These are phyloP conservation scores for Lophius piscatorius DNA, from an alignment of 2,113 vertebrate species.

Conservation along the genomic window DNA sequence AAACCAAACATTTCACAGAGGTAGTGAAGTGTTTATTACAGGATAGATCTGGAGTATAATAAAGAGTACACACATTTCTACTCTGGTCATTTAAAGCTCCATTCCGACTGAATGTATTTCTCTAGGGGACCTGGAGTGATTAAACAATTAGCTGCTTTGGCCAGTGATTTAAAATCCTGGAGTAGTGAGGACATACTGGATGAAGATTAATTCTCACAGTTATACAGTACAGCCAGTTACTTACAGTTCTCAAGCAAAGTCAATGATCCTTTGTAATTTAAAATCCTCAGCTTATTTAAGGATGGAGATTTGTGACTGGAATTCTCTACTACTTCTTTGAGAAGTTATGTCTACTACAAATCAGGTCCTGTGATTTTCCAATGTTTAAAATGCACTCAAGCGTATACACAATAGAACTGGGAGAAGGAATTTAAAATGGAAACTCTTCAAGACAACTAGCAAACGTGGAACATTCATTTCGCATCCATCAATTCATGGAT, in stretches of 20 bases:
- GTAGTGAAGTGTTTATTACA: neutral
- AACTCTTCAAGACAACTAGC: no score
- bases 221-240: neutral
- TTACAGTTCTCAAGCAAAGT: neutral
- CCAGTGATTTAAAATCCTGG: neutral
- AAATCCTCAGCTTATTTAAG: no score
- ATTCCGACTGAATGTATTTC: slow-evolving; percentile 3
- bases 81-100: neutral
- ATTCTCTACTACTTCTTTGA: no score
- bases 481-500: no score
- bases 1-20: neutral
- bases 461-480: no score
- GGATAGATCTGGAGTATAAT: neutral
- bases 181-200: neutral
- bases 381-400: no score
- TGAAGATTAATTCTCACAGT: neutral
- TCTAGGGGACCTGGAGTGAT: neutral
- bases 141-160: neutral
- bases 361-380: no score
- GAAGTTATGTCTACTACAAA: no score
- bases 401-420: no score
- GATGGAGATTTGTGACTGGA: no score
- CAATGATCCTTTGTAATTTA: neutral
- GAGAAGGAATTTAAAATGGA: no score
- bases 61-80: neutral